phyloP scores from a whole-genome alignment of 2,888 invertebrate genomes.

The Macaria liturata region DNA sequence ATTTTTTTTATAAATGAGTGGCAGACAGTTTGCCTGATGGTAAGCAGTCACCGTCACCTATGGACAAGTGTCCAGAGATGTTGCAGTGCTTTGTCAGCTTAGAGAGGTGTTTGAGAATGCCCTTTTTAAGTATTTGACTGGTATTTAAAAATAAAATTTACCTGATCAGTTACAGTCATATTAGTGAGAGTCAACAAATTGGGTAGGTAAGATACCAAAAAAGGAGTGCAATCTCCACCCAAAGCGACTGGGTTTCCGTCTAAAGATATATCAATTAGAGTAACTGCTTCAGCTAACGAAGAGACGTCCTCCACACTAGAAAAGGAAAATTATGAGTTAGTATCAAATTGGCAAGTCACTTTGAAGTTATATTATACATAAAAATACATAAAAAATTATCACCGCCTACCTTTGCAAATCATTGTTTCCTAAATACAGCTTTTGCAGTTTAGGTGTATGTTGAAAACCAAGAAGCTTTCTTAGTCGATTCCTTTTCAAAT shows the following conservation, averaged over 20 bases:
- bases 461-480: constrained; percentile 91
- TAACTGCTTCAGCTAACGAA: constrained; percentile 89
- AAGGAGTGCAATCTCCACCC: constrained; percentile 92
- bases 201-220: constrained; percentile 91
- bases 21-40: neutral
- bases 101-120: neutral
- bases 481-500: constrained; percentile 93
- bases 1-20: neutral
- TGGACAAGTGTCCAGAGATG: too few species aligned
- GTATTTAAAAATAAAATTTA: constrained; percentile 32
- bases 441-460: constrained; percentile 88
- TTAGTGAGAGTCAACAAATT: constrained; percentile 88
- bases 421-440: constrained; percentile 93
- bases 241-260: constrained; percentile 93
- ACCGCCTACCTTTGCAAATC: constrained; percentile 86
- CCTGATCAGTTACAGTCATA: constrained; percentile 91
- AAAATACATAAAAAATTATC: too few species aligned
- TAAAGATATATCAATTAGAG: constrained; percentile 92
- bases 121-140: too few species aligned
- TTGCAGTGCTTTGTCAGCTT: neutral
- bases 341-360: too few species aligned
- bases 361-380: too few species aligned
- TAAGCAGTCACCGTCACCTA: neutral
- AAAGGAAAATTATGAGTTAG: neutral
- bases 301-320: constrained; percentile 93